Evolutionary conservation across 2,113 vertebrate genomes (phyloP).

Genomic region (Petroica traversi): DNA sequence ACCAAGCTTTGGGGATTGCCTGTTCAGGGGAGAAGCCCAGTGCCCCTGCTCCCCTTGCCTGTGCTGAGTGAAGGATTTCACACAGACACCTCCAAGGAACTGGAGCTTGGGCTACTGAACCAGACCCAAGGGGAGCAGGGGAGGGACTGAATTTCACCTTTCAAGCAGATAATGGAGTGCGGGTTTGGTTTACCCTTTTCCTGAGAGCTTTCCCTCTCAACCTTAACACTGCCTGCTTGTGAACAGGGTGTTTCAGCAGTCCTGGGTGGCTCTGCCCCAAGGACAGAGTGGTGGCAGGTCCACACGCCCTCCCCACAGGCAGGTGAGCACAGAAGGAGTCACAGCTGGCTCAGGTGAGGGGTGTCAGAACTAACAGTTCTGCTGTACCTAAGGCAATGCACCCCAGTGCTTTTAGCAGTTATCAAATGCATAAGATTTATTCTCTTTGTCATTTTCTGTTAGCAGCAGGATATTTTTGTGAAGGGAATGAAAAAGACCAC

Average conservation of each 20-base stretch:
- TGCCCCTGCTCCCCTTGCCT: background rate
- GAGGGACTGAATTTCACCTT: background rate
- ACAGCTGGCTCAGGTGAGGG: background rate
- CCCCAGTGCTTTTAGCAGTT: background rate
- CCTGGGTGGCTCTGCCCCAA: background rate
- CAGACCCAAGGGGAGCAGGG: background rate
- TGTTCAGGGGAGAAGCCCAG: background rate
- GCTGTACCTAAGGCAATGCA: background rate
- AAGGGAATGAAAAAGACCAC: background rate
- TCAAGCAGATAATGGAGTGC: background rate
- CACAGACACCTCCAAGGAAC: background rate
- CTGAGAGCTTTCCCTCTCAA: background rate
- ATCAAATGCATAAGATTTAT: background rate
- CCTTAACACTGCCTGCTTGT: fast-evolving
- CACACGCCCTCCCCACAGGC: background rate
- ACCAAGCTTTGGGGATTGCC: background rate
- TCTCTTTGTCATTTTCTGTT: background rate
- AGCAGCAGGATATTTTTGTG: background rate
- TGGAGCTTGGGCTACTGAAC: background rate
- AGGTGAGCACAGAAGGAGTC: background rate
- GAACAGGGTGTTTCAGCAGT: background rate
- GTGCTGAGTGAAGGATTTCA: background rate
- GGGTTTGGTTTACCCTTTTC: background rate
- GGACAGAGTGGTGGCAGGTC: background rate
- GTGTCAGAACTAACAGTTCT: background rate